Base-by-base conservation (phyloP, 2,888 invertebrate species). In the Ophion slaviceki region DNA sequence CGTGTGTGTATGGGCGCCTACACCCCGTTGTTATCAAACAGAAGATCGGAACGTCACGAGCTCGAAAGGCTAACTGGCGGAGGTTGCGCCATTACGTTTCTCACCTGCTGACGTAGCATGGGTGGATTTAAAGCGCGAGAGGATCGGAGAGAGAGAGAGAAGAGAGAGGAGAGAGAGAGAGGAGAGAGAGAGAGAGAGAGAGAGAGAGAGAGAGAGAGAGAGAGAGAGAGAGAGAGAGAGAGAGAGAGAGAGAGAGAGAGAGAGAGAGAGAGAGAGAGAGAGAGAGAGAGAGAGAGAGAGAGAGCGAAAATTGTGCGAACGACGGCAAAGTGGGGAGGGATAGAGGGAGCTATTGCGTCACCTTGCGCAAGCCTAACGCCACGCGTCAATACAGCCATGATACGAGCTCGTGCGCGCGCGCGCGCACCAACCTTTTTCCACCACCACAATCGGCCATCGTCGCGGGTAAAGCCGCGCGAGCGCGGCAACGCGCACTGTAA, bases 291-390 rank as follows among this genome's bases (percentile, higher is more conserved):
- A 47, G 17, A 36, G 1, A 5, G 24, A 45, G 68, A 62, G 81
- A 80, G 85, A 64, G 82, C 70, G 84, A 45, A 59, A 20, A 45
- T 45, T 78, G 72, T 47, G 57, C 67, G 24, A 53, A 28, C 11
- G 57, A 57, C 32, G 80, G 67, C 17, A 78, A 61, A 68, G 45
- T 57, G 71, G 24, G 67, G 64, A 61, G 61, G 67, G 40, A 20
- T 28, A 3, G 32, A 62, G 68, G 83, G n/a, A 36, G 82, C 86
- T 88, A 90, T 92, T 93, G 93, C 93, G 92, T 92, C 92, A 92
- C 91, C 88, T 91, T 92, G 93, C 93, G 92, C 92, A 92, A 92
- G 91, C 89, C 91, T 92, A 90, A 88, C 83, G 91, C 90, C 89
- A 90, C 90, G 90, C 92, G 92, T 91, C 92, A 92, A 92, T 92